A percentile compares a stretch with the other conserved stretches of the same genome.
Conservation (phyloP, 2,113 vertebrate genomes). For the Cnemophilus loriae region DNA sequence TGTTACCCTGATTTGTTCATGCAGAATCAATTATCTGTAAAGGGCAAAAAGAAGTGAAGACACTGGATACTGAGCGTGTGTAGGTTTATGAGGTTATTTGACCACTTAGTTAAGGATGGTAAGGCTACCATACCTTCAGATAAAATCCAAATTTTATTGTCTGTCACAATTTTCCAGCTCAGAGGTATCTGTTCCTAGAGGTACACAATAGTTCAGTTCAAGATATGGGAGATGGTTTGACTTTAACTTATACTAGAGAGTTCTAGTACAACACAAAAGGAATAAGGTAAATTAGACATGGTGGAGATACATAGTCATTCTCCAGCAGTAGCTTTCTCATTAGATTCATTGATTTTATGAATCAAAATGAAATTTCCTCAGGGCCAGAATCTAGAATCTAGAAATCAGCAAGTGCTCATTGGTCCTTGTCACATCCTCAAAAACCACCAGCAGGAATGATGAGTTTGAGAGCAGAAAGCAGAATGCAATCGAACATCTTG, state of each 20-base stretch:
- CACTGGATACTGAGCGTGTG: background rate
- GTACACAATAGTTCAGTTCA: background rate
- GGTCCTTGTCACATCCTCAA: background rate
- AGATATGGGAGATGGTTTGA: background rate
- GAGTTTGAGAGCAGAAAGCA: background rate
- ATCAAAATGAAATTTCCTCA: background rate
- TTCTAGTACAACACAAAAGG: background rate
- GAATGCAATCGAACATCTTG: background rate
- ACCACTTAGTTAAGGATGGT: background rate
- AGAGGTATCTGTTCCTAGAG: background rate
- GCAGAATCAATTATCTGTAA: background rate
- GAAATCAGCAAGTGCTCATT: background rate
- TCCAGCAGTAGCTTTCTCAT: rapidly evolving
- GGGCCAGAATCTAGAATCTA: background rate
- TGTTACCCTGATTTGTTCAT: background rate
- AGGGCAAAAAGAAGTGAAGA: background rate
- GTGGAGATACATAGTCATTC: background rate
- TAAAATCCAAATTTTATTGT: background rate
- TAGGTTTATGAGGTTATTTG: background rate
- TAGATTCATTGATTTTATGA: background rate
- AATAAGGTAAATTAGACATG: background rate
- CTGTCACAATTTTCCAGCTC: background rate
- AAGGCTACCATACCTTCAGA: background rate
- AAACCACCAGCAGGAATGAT: background rate
- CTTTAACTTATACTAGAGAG: background rate